Conservation (phyloP, 2,888 invertebrate genomes). For the Lydus trimaculatus region DNA sequence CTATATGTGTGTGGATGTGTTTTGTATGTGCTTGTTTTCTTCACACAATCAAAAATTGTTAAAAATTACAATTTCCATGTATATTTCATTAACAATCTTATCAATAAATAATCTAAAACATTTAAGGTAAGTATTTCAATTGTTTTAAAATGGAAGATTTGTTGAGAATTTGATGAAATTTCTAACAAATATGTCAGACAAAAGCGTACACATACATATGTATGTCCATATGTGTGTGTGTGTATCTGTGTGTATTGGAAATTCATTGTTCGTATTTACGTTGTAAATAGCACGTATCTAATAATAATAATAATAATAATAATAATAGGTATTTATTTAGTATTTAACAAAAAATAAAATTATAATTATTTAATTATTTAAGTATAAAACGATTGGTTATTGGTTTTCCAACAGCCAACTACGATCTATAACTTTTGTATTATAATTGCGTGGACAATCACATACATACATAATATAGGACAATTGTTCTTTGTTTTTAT, state of each 20-base stretch:
- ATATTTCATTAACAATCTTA: neutral
- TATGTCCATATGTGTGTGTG: too few relatives aligned
- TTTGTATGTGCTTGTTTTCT: slow-evolving; percentile 20
- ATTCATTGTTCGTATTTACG: neutral
- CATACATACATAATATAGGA: too few relatives aligned
- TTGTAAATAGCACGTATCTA: neutral
- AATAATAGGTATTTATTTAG: too few relatives aligned
- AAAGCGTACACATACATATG: neutral
- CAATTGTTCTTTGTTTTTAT: slow-evolving; percentile 1
- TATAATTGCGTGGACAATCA: slow-evolving; percentile 2
- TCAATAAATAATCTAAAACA: neutral
- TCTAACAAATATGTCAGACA: slow-evolving; percentile 4
- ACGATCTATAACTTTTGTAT: neutral
- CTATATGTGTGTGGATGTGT: too few relatives aligned
- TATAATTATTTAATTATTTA: too few relatives aligned
- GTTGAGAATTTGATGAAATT: neutral
- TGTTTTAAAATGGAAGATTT: neutral
- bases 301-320: too few relatives aligned
- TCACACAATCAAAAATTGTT: neutral
- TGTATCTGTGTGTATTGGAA: neutral
- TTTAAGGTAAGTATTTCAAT: neutral
- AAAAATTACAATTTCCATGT: slow-evolving; percentile 1
- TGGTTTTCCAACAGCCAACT: slow-evolving; percentile 6
- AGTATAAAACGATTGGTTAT: neutral
- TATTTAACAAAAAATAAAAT: neutral